Base-by-base conservation (phyloP, 2,113 vertebrate genomes). In the Canis aureus region DNA sequence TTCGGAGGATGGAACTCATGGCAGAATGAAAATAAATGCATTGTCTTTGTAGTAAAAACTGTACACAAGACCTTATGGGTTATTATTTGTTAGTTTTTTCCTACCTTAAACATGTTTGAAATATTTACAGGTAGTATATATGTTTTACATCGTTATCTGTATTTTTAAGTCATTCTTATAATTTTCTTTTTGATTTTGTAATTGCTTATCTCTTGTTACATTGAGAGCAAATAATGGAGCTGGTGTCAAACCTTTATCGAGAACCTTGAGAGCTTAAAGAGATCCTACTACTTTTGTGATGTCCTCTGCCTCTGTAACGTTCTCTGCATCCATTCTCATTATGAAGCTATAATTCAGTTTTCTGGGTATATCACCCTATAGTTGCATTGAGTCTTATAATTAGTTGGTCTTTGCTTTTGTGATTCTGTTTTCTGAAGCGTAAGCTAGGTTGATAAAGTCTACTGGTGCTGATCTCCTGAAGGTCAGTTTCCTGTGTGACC, bases 191-290 rank as follows among this genome's bases (percentile, higher is more conserved):
- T 87, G 20, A 83, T 71, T 83, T 91, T 91, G 2, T 83, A 69
- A 43, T 89, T 94, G 16, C 32, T 89, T 93, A 27, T 55, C 29
- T 57, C 23, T 95, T 66, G 9, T 71, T 83, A 59, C 90, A 53
- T 76, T 95, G 49, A 83, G 25, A 87, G 23, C 76, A 79, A 7
- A 55, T 35, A 60, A 57, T 57, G 11, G 15, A 82, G 25, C 13
- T 82, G 69, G 13, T 94, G 91, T 95, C 84, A 85, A 84, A 76
- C 43, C 60, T 84, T 89, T 80, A 11, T n/a, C 74, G 66, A 95
- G 59, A 85, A 38, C 66, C 10, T 80, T 69, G 8, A 94, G 20
- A 95, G 62, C 3, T 82, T 89, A 82, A 89, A 91, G 38, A 96
- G 78, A 11, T 66, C 10, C 10, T 59, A 13, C 49, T 64, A 32